Percentiles rank a stretch among this genome's conserved stretches.
Evolutionary conservation across 1,140 invertebrate species (phyloP).

Genomic region (Micrasema minimum): DNA sequence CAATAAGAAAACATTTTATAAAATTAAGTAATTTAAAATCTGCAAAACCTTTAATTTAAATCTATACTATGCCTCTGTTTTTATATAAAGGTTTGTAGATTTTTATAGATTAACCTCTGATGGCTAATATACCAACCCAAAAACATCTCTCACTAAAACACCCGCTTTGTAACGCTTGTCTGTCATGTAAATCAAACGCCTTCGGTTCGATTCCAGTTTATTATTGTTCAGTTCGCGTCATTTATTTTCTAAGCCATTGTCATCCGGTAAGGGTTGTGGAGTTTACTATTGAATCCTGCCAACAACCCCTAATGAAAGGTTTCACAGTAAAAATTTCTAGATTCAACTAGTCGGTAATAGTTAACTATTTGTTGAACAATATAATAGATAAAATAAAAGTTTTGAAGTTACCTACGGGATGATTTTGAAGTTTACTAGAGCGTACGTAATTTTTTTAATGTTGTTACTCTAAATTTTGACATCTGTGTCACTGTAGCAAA

Average conservation of each 20-base stretch:
- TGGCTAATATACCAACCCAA: not conserved
- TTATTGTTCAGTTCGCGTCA: constrained; percentile 44
- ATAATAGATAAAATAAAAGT: too few species aligned
- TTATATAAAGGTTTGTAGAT: too few species aligned
- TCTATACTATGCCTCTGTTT: too few species aligned
- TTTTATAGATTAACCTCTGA: too few species aligned
- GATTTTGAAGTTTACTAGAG: constrained; percentile 2
- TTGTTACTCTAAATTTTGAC: constrained; percentile 23
- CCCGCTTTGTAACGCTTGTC: constrained; percentile 39
- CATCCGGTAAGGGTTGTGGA: constrained; percentile 11
- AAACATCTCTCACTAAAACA: not conserved
- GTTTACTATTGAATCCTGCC: not conserved
- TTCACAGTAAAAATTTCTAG: not conserved
- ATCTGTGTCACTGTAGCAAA: constrained; percentile 22
- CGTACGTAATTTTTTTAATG: constrained; percentile 22
- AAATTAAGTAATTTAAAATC: too few species aligned
- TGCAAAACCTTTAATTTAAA: too few species aligned
- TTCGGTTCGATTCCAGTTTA: constrained; percentile 35
- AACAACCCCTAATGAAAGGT: not conserved
- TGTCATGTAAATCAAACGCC: constrained; percentile 45
- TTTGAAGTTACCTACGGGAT: not conserved
- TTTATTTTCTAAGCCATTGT: constrained; percentile 39
- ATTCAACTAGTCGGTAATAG: too few species aligned
- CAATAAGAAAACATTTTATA: too few species aligned
- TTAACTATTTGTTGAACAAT: too few species aligned